phyloP scores from a whole-genome alignment of 2,888 invertebrate genomes.

The Girardia tigrina region DNA sequence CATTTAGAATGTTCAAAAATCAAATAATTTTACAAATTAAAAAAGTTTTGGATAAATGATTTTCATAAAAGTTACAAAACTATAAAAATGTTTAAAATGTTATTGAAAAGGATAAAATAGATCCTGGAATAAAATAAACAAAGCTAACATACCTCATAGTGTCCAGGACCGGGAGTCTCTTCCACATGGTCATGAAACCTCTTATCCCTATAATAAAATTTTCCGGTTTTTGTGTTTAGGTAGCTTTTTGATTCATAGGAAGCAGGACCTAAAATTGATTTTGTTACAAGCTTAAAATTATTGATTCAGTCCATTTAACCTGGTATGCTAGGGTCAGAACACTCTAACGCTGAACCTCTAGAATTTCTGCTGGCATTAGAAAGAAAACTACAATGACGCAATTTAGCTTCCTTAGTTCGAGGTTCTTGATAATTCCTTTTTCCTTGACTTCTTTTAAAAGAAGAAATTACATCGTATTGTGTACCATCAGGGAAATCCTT shows the following conservation, averaged over 20 bases:
- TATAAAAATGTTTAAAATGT: no score
- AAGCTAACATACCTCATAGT: slow-evolving; percentile 37
- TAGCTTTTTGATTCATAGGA: background rate
- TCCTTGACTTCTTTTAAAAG: background rate
- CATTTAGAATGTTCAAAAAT: no score
- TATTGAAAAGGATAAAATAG: no score
- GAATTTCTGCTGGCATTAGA: slow-evolving; percentile 6
- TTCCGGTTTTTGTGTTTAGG: background rate
- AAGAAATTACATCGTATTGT: background rate
- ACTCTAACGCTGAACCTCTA: background rate
- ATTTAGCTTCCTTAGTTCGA: background rate
- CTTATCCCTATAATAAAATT: background rate
- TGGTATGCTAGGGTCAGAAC: background rate
- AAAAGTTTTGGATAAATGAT: no score
- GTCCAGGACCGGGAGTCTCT: slow-evolving; percentile 37
- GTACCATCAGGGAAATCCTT: background rate
- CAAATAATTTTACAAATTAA: no score
- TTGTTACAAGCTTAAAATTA: no score
- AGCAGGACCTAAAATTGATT: background rate
- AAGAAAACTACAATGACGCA: slow-evolving; percentile 4
- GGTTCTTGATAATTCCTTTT: background rate
- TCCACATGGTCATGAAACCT: background rate
- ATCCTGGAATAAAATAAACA: no score
- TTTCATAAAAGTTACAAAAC: no score
- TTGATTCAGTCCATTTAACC: background rate